These are phyloP conservation scores for Naja naja DNA, from an alignment of 2,113 vertebrate species.

Conservation along the genomic window DNA sequence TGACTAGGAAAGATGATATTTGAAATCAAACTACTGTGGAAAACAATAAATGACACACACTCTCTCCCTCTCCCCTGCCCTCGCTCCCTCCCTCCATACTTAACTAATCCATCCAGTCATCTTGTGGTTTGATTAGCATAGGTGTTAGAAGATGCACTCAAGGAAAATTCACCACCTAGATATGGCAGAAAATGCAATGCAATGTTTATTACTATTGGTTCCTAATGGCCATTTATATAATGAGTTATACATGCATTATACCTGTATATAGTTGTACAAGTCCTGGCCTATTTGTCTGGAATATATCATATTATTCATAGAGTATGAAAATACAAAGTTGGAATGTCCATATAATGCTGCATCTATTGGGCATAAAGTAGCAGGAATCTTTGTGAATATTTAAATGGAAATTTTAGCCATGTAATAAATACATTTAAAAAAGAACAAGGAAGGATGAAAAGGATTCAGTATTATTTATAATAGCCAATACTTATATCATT, in stretches of 20 bases:
- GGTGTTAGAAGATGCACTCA: background rate
- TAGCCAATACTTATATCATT: background rate
- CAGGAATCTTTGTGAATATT: background rate
- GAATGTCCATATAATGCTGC: background rate
- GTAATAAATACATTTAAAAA: background rate
- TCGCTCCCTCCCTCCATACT: too few species aligned
- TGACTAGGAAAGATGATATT: background rate
- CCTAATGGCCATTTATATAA: background rate
- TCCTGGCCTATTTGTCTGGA: background rate
- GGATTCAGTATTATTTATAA: background rate
- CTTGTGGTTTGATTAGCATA: background rate
- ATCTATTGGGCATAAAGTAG: background rate
- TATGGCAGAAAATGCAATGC: background rate
- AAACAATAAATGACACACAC: background rate
- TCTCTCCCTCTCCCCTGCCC: too few species aligned
- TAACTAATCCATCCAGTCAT: background rate
- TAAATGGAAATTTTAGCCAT: background rate
- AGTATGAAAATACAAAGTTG: background rate
- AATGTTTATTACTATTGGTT: background rate
- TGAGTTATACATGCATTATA: background rate
- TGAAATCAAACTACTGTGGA: background rate
- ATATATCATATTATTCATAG: background rate
- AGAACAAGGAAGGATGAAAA: background rate
- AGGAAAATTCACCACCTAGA: background rate
- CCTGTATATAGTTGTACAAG: background rate